Base-by-base conservation (phyloP, 2,888 invertebrate genomes). In the Gandaritis pyraliata region DNA sequence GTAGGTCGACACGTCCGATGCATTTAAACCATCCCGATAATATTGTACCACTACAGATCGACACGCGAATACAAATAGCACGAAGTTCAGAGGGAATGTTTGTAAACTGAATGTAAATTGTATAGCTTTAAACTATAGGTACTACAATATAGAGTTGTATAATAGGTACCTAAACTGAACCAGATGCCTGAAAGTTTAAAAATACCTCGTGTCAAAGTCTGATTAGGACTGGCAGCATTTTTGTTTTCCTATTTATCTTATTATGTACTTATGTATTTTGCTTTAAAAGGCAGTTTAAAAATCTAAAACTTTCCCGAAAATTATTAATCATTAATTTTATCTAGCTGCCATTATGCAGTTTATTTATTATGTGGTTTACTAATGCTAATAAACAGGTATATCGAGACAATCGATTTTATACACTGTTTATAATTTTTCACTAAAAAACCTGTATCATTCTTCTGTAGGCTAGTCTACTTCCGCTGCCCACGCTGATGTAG, bases 21-120 rank as follows among this genome's bases (percentile, higher is more conserved):
- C 74, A 77, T 77, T 72, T 69, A 71, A 69, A 71, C 16, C 43
- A 70, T 30, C 49, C 51, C 58, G 58, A 72, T 72, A 72, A 68
- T 70, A 68, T 64, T 70, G 72, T 71, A 29, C 45, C 53, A 46
- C 45, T 61, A 38, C 50, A 43, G 39, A 41, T 55, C 54, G 56
- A 56, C 41, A 41, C 33, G 33, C 45, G 61, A 51, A 56, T 56
- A 48, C 55, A 52, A 56, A 55, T 38, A 50, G 49, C 47, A 45
- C 62, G 65, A 61, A 65, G 11, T 63, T 67, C 58, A 47, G 45
- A 51, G 38, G 38, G 30, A 51, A 47, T n/a, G 52, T 47, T 39
- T 47, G 10, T 23, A 46, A 58, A 52, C 46, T 46, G 52, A 51
- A 46, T 52, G 30, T 46, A 51, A 51, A 51, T 51, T 41, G 36